Evolutionary conservation across 1,140 invertebrate genomes (phyloP), one percentile per base, ranked within the genome.

Genomic region (Caenorhabditis latens): DNA sequence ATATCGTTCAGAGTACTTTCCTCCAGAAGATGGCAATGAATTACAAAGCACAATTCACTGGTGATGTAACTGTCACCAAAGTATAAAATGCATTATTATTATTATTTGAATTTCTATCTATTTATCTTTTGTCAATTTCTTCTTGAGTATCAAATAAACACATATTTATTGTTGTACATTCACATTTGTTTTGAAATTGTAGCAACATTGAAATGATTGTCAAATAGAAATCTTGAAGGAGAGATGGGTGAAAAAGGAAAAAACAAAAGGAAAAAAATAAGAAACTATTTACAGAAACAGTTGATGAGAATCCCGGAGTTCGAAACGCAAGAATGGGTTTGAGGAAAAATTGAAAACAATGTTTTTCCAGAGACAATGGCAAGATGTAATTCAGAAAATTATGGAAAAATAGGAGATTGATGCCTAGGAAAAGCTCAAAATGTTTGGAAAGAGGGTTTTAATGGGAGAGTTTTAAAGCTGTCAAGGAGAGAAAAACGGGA

Each of bases 1-100:
- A 85, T 19, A 85, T 85, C 21, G 84, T 79, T 0, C 42, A 85
- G 24, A 85, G 61, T 42, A 75, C 65, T 16, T 85, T 85, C 84
- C 63, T 85, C 21, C 63, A 85, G 43, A 71, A 75, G 50, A 53
- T 85, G 63, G 40, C 58, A 40, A 55, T 85, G 50, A 85, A 63
- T 21, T 85, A 61, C 50, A 63, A 63, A 21, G 84, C 84, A 46
- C 84, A 67, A n/a, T 85, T 85, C n/a, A 50, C 67, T 2, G 58
- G 65, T 32, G 84, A 85, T 85, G 67, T 85, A 21, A 43, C 53
- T 13, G 84, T 85, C 11, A 85, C 48, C 9, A 67, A 67, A 24
- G 53, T 58, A 7, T 84, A 61, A 84, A 32, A 42, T 19, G 8
- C 21, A 24, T 21, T 14, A 16, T 65, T 8, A 48, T 4, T 8